A percentile compares a stretch with the other conserved stretches of the same genome.
phyloP scores from a whole-genome alignment of 2,113 vertebrate species.

The Corvus hawaiiensis region DNA sequence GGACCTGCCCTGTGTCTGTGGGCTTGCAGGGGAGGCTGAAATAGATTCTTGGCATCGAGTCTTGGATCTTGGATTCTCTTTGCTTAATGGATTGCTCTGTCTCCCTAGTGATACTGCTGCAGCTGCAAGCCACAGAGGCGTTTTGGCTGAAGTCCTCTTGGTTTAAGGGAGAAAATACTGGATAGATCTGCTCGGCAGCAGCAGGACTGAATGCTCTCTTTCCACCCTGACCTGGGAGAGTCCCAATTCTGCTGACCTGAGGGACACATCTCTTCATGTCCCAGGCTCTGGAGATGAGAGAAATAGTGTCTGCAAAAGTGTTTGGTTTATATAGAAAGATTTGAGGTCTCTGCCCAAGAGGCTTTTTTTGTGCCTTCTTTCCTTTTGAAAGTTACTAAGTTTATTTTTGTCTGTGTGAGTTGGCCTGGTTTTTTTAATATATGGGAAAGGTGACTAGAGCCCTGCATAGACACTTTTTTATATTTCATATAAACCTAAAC shows the following conservation, averaged over 20 bases:
- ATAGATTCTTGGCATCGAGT: conserved; percentile 25
- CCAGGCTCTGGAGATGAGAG: not conserved
- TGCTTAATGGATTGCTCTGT: conserved; percentile 40
- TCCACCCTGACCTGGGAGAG: not conserved
- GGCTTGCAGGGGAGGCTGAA: not conserved
- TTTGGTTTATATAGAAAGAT: not conserved
- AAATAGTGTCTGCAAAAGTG: not conserved
- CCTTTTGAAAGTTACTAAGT: conserved; percentile 4
- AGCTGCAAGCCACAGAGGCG: conserved; percentile 46
- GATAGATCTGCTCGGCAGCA: not conserved
- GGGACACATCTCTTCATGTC: not conserved
- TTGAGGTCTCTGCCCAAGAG: not conserved
- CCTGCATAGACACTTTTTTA: conserved; percentile 21
- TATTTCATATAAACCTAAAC: conserved; percentile 35
- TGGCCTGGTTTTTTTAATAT: conserved; percentile 24
- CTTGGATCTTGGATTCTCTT: conserved; percentile 12
- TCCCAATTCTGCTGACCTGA: not conserved
- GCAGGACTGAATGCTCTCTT: not conserved
- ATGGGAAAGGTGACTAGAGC: conserved; percentile 3
- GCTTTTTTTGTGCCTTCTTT: not conserved
- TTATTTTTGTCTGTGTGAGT: conserved; percentile 33
- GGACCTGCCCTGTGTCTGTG: not conserved
- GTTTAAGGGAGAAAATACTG: not conserved
- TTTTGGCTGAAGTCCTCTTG: conserved; percentile 27
- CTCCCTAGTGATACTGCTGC: conserved; percentile 31